Evolutionary conservation across 2,797 vertebrate genomes (phyloP), one percentile per base, ranked within the genome.

Genomic region (Hybognathus amarus): DNA sequence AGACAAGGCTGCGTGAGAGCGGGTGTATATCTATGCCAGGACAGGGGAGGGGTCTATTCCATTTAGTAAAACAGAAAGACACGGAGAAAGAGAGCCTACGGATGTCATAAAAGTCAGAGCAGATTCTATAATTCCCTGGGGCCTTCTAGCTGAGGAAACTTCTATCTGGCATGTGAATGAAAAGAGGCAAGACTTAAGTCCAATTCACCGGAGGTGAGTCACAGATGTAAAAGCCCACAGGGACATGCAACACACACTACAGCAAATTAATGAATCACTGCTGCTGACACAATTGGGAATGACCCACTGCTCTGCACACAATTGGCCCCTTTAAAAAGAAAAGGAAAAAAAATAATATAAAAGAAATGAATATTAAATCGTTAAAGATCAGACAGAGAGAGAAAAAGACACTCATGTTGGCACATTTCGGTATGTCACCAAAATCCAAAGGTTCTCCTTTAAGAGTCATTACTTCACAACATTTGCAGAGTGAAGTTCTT

Each of bases 181-280:
- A 40, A 64, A 18, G 13, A 22, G 30, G 69, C 30, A 73, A 50
- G 18, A 79, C 24, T 63, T 63, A 63, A 24, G 80, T 87, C 50
- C 50, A 82, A 38, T 79, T 71, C 69, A 56, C 24, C 40, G 15
- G 82, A 40, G 81, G 83, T 47, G 50, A 82, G 83, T 73, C 45
- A 63, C 61, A 38, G 80, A 81, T 79, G 78, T 78, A 73, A 83
- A 87, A 88, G 70, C 85, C 64, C 79, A 82, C 64, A 47, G 73
- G 74, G 69, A 85, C 45, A 74, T 68, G 54, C 74, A 45, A 77
- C n/a, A 64, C 64, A 66, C n/a, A 47, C 45, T 45, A 30, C 74
- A 80, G 66, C 69, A 82, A 76, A 45, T 17, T 15, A 52, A 76
- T 67, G 76, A 84, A 71, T 82, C 45, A 71, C 15, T 70, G 47